Evolutionary conservation across 2,797 vertebrate species (phyloP).

Genomic region (Tangara arthus): DNA sequence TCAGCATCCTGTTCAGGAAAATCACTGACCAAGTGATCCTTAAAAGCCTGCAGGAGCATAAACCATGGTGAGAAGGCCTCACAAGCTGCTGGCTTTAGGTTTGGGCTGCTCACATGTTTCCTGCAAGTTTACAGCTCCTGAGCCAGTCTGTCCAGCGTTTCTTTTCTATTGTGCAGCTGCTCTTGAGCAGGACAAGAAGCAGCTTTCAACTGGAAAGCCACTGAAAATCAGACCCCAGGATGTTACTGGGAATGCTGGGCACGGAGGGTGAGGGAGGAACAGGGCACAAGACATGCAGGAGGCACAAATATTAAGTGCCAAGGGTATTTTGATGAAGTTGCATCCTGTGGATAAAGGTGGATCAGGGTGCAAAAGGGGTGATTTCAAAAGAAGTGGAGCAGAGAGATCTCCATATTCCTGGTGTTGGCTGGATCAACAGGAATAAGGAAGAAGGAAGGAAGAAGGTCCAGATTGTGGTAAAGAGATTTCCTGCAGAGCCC

Average conservation of each 20-base stretch:
- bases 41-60: conserved; percentile 8
- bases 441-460: no score
- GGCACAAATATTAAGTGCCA: background rate
- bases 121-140: background rate
- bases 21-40: background rate
- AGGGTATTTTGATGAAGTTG: background rate
- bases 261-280: background rate
- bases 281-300: background rate
- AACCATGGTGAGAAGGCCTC: background rate
- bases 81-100: background rate
- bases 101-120: background rate
- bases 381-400: background rate
- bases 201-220: background rate
- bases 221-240: background rate
- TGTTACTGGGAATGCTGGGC: background rate
- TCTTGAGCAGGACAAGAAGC: background rate
- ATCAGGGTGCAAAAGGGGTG: background rate
- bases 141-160: background rate
- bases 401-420: background rate
- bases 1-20: background rate
- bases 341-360: background rate
- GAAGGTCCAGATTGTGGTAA: background rate
- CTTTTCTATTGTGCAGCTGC: background rate
- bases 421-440: background rate
- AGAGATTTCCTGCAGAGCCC: background rate